Evolutionary conservation across 37 sponge, comb jelly and placozoan genomes (phyloP).

Genomic region (Chondrosia reniformis): DNA sequence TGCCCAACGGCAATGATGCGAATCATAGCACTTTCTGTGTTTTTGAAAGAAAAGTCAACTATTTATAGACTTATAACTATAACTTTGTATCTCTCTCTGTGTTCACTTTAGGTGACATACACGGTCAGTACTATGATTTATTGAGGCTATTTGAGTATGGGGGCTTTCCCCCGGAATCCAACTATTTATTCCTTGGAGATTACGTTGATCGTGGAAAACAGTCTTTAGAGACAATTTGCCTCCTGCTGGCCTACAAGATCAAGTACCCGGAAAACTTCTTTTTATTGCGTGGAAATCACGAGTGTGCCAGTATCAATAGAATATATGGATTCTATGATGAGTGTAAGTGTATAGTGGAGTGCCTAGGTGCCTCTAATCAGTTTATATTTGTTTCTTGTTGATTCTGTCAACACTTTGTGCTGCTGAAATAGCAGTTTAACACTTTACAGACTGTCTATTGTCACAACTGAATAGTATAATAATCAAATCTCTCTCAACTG

Average conservation of each 20-base stretch:
- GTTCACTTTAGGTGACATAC: constrained; percentile 74
- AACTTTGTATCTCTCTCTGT: background rate
- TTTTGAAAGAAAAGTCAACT: no score
- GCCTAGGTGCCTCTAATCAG: background rate
- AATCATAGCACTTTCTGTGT: no score
- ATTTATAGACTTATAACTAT: background rate
- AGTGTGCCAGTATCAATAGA: constrained; percentile 99
- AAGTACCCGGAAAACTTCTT: constrained; percentile 99
- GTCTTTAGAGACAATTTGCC: constrained; percentile 95
- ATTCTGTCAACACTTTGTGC: background rate
- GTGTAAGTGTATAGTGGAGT: constrained; percentile 61
- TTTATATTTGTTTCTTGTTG: background rate
- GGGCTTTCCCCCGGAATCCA: constrained; percentile 94
- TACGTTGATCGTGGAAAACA: constrained; percentile 96
- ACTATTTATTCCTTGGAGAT: constrained; percentile 93
- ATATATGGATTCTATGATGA: constrained; percentile 99
- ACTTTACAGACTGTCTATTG: background rate
- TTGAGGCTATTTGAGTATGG: constrained; percentile 93
- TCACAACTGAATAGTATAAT: background rate
- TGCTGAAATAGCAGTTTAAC: no score
- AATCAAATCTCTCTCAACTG: background rate
- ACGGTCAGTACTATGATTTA: constrained; percentile 95
- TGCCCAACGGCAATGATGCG: no score
- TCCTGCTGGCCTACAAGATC: constrained; percentile 97
- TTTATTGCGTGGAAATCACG: constrained; percentile 96